Base-by-base conservation (phyloP, 1,140 invertebrate genomes). In the Aporrectodea caliginosa region DNA sequence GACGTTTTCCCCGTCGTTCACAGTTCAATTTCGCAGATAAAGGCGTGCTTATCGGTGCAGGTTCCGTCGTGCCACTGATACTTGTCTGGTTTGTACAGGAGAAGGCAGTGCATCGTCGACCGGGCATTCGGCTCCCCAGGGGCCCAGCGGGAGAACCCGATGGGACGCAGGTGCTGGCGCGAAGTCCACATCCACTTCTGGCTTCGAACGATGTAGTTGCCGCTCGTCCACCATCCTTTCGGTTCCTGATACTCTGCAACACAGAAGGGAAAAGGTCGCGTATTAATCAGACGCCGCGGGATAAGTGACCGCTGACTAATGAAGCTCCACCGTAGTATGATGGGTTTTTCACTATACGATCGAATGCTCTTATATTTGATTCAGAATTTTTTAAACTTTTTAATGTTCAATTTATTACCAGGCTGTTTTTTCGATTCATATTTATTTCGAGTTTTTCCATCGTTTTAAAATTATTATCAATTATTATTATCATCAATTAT, bases 141-240 rank as follows among this genome's bases (percentile, higher is more conserved):
- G 16, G 82, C 83, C 85, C 84, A 85, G 70, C 83, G 82, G 16
- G 82, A 81, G 76, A 81, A 85, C 0, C 16, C 27, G 75, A 85
- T 81, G 14, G 83, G 85, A 78, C 79, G 80, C 14, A 80, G 32
- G 70, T 78, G 27, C 6, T 75, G 29, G 22, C 80, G 75, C 1
- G 80, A 79, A 27, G 80, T 82, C 85, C 85, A 85, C 81, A 85
- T 84, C 85, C 85, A 85, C 69, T 84, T 81, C 69, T 83, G 81
- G 0, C 78, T 84, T 27, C 79, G 81, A 16, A 77, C 71, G 22
- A 83, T 27, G 79, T 80, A 85, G 71, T 81, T 82, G 16, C 84
- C 85, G 75, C 83, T 83, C 14, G 83, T 85, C 84, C 84, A 85
- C 84, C 84, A 85, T 27, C 83, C 83, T 16, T 33, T 31, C 6